Base-by-base conservation (phyloP, 2,888 invertebrate species). In the Julus scandinavius region DNA sequence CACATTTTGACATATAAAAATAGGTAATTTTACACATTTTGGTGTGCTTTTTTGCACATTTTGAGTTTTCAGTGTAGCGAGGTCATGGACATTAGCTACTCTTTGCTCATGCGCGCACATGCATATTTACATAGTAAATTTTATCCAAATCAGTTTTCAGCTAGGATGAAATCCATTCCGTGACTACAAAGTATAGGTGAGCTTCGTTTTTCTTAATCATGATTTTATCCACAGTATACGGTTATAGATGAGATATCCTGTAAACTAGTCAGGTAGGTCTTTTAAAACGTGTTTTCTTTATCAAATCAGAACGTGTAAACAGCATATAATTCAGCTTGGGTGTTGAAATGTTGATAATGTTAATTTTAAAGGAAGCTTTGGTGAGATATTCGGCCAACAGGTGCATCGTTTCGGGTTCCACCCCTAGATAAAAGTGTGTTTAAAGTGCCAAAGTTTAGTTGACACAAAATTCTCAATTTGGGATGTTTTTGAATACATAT, bases 401-500 rank as follows among this genome's bases (percentile, higher is more conserved):
- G 63, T 63, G 63, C 63, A n/a, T n/a, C n/a, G 4, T 15, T 6
- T 63, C 63, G 17, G 63, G 63, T 63, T 20, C n/a, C 13, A 15
- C n/a, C 63, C 63, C 63, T 63, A 3, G 17, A 54, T 54, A 6
- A 6, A 6, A 63, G 4, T 63, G 63, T 15, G 63, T n/a, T 17
- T 6, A 2, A 63, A 63, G n/a, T 63, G 63, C n/a, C 63, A 63
- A 63, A 63, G 63, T 63, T 63, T n/a, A 63, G 63, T 63, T 63
- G 63, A 63, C 63, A 63, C 63, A 63, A 63, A 63, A 63, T 63
- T 63, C 63, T 63, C 63, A 63, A 63, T 63, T 63, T 63, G 63
- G 63, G 63, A 63, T 63, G 63, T 63, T 63, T 63, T 63, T 17
- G n/a, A 63, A 63, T 63, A 29, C 29, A 29, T 29, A 29, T 29